phyloP scores from a whole-genome alignment of 2,113 vertebrate genomes.

The Neolamprologus sp. region DNA sequence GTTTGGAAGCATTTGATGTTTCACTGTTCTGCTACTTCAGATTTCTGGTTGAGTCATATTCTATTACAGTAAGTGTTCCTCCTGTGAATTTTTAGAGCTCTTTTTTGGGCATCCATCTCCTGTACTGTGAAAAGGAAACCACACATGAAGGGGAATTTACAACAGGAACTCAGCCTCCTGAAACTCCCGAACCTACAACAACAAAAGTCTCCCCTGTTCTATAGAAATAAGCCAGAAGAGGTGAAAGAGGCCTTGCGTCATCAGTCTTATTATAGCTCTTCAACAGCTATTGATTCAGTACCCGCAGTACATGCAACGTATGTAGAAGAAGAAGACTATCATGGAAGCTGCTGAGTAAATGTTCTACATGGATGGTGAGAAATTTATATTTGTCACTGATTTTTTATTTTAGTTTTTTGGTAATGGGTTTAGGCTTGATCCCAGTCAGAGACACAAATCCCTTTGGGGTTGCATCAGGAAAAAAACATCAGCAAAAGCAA shows the following conservation, averaged over 20 bases:
- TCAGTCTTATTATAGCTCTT: neutral
- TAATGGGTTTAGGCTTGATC: neutral
- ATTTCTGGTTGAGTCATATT: neutral
- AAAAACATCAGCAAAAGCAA: neutral
- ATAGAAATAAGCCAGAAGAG: neutral
- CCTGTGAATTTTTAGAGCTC: neutral
- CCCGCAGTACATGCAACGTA: neutral
- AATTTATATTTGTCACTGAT: neutral
- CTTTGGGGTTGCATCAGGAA: neutral
- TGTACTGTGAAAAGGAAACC: constrained; percentile 42
- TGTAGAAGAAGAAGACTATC: neutral
- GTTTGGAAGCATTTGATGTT: neutral
- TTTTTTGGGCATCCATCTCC: neutral
- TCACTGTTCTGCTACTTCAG: neutral
- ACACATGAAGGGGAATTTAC: constrained; percentile 46
- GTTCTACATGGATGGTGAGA: neutral
- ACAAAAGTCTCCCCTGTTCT: constrained; percentile 10
- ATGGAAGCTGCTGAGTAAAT: neutral
- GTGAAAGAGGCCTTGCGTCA: neutral
- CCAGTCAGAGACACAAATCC: neutral
- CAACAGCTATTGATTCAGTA: neutral
- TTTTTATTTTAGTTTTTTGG: neutral
- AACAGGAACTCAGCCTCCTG: constrained; percentile 45
- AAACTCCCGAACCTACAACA: constrained; percentile 20
- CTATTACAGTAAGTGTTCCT: neutral